Evolutionary conservation across 37 sponge, comb jelly and placozoan species (phyloP), one percentile per base, ranked within the genome.

Genomic region (Mnemiopsis leidyi): DNA sequence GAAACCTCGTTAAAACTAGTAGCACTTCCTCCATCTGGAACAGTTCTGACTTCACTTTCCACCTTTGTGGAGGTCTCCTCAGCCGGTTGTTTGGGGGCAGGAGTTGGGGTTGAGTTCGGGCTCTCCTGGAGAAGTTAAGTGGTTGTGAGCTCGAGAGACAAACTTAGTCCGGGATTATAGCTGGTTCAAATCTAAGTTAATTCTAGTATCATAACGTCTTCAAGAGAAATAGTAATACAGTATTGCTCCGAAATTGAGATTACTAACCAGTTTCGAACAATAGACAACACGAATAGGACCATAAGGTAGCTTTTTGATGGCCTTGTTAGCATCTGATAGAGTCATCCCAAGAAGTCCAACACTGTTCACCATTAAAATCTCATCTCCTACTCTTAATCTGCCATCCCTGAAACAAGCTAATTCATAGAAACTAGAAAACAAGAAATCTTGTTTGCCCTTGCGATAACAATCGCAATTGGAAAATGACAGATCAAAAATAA

Each of bases 281-380:
- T 85, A 85, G 2, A 85, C 90, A 0, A 85, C 61, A 13, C 90
- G 33, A n/a, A 85, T 33, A 85, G 90, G 90, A 21, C 90, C 90
- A 23, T 85, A 85, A 18, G 90, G 90, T 7, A 85, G 90, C 25
- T 85, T 85, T 29, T 40, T 38, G 90, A 85, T 23, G 26, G 90
- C 20, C 36, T 85, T 85, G 61, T 38, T 40, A 37, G 90, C 90
- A 21, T 85, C 90, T 23, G 61, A 38, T 1, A 85, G 48, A 16
- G 90, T 36, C 90, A 85, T 85, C 1, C 90, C 90, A 13, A 85
- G 90, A 3, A 85, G 90, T 26, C 90, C 90, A 26, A 23, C 61
- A 39, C 90, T 85, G 90, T 85, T 85, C 20, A 85, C 90, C 90
- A 85, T 85, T 28, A 85, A 61, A 2, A 85, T 38, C 61, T 85